phyloP scores from a whole-genome alignment of 2,113 vertebrate species.

The Prietella phreatophila region DNA sequence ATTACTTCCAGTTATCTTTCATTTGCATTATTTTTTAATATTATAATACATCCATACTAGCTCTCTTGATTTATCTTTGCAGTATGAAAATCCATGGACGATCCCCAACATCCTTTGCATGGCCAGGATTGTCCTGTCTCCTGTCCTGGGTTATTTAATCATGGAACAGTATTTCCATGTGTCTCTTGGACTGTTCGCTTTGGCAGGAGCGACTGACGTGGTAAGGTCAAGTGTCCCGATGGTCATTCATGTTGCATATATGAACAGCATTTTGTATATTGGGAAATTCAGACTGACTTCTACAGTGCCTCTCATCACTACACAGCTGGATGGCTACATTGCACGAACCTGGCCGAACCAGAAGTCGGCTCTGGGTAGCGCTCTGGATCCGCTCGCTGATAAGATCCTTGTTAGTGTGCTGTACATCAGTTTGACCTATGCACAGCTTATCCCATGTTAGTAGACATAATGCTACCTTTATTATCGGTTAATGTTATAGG shows the following conservation, averaged over 20 bases:
- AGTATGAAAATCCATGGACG: conserved; percentile 99
- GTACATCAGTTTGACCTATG: conserved; percentile 91
- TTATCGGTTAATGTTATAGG: background rate
- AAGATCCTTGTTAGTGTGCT: conserved; percentile 97
- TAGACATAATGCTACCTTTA: background rate
- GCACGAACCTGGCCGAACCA: conserved; percentile 95
- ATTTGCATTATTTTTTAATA: background rate
- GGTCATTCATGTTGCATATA: conserved; percentile 58
- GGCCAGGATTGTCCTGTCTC: conserved; percentile 87
- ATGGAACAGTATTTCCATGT: conserved; percentile 86
- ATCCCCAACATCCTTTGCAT: conserved; percentile 93
- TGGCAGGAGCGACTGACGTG: conserved; percentile 94
- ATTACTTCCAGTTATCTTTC: background rate
- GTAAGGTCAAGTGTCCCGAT: conserved; percentile 76
- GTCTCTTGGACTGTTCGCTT: conserved; percentile 85
- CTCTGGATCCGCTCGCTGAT: conserved; percentile 94
- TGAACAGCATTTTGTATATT: background rate
- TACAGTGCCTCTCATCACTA: background rate
- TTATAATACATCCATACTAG: background rate
- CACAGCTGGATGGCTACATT: conserved; percentile 93
- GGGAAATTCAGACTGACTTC: background rate
- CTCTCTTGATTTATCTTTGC: conserved; percentile 21
- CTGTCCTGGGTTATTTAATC: conserved; percentile 88
- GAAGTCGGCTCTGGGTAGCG: conserved; percentile 95
- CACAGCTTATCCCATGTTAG: conserved; percentile 94